Conservation (phyloP, 2,888 invertebrate genomes). For the Drosophila eohydei region DNA sequence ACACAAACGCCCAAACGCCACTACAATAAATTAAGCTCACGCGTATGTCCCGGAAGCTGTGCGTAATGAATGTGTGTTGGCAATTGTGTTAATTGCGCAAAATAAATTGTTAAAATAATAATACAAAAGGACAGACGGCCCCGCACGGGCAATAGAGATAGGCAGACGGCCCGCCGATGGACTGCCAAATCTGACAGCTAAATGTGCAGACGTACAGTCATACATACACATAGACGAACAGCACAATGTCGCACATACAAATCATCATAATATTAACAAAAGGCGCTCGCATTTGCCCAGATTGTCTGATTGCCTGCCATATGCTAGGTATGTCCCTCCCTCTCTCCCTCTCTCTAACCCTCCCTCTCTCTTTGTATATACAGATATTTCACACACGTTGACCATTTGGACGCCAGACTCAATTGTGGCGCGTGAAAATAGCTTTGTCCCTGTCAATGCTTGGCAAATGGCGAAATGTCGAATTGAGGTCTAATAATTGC, state of each 20-base stretch:
- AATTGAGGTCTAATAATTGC: slow-evolving; percentile 18
- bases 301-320: slow-evolving; percentile 28
- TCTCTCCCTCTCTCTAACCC: slow-evolving; percentile 3
- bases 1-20: neutral
- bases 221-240: slow-evolving; percentile 5
- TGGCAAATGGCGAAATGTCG: neutral
- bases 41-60: slow-evolving; percentile 64
- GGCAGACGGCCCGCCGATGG: neutral
- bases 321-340: neutral
- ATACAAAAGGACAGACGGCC: slow-evolving; percentile 34
- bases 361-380: neutral
- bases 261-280: slow-evolving; percentile 58
- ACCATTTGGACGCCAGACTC: slow-evolving; percentile 52
- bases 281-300: slow-evolving; percentile 12
- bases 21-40: slow-evolving; percentile 79
- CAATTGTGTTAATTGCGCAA: slow-evolving; percentile 80
- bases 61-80: slow-evolving; percentile 76
- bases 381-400: slow-evolving; percentile 31
- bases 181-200: slow-evolving; percentile 46
- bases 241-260: slow-evolving; percentile 52
- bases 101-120: slow-evolving; percentile 81
- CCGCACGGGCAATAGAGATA: slow-evolving; percentile 17
- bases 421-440: slow-evolving; percentile 61
- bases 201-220: slow-evolving; percentile 17
- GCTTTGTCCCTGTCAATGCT: slow-evolving; percentile 47